phyloP scores from a whole-genome alignment of 2,888 invertebrate genomes.

The Drosophila acutilabella region DNA sequence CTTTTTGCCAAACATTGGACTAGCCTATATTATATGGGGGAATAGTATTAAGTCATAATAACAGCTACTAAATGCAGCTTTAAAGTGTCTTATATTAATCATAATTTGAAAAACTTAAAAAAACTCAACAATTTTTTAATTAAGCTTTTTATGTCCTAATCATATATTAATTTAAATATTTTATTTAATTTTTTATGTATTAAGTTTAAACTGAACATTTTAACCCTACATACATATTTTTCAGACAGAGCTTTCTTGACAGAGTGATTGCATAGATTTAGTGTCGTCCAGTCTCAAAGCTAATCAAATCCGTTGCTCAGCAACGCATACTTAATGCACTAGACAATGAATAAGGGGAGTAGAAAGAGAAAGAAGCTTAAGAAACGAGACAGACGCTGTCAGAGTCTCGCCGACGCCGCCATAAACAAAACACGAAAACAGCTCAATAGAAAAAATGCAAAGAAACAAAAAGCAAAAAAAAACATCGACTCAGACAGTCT shows the following conservation, averaged over 20 bases:
- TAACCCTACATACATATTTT: too few species aligned
- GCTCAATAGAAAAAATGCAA: constrained; percentile 24
- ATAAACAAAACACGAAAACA: constrained; percentile 47
- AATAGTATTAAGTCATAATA: constrained; percentile 10
- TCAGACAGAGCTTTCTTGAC: too few species aligned
- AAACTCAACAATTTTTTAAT: too few species aligned
- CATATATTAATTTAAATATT: too few species aligned
- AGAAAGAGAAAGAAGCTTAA: constrained; percentile 20
- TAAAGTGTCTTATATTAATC: too few species aligned
- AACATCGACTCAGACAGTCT: constrained; percentile 36
- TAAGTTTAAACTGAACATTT: too few species aligned
- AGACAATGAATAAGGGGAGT: background rate
- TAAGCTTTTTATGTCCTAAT: too few species aligned
- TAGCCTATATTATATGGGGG: background rate
- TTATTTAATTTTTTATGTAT: too few species aligned
- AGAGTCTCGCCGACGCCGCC: constrained; percentile 66
- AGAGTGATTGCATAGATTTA: constrained; percentile 14
- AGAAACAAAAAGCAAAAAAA: constrained; percentile 12
- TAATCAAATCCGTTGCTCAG: constrained; percentile 17
- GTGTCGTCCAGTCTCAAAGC: constrained; percentile 15
- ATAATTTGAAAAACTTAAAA: too few species aligned
- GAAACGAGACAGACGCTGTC: constrained; percentile 38
- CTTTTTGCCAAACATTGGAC: too few species aligned
- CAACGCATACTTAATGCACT: constrained; percentile 11
- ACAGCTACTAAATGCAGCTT: constrained; percentile 2